phyloP scores from a whole-genome alignment of 2,888 invertebrate species.

The Drosophila neutralis region DNA sequence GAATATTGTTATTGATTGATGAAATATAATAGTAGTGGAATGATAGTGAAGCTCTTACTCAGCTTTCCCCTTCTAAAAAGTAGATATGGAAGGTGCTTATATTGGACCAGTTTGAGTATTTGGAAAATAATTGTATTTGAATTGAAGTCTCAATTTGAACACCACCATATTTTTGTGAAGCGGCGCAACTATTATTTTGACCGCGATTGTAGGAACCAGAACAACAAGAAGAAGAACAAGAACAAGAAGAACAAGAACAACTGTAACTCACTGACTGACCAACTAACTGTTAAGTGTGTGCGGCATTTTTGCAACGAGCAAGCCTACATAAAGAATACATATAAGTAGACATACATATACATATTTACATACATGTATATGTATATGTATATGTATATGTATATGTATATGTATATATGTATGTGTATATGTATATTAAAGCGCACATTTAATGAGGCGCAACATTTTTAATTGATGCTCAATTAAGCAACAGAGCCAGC shows the following conservation, averaged over 20 bases:
- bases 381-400: background rate
- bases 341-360: background rate
- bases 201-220: background rate
- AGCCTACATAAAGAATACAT: background rate
- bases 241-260: background rate
- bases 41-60: background rate
- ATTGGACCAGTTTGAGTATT: background rate
- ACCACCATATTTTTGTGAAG: background rate
- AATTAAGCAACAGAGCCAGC: constrained; percentile 59
- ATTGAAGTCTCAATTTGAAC: background rate
- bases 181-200: background rate
- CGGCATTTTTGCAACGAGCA: constrained; percentile 27
- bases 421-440: constrained; percentile 27
- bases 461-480: constrained; percentile 78
- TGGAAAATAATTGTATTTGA: background rate
- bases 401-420: background rate
- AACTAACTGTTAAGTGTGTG: constrained; percentile 31
- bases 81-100: background rate
- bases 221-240: background rate
- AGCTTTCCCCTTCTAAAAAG: background rate
- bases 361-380: background rate
- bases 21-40: background rate
- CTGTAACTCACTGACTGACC: constrained; percentile 10
- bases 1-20: too few relatives aligned
- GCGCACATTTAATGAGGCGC: constrained; percentile 71